Percentiles rank a stretch among this genome's conserved stretches.
These are phyloP conservation scores for Callorhinus ursinus DNA, from an alignment of 2,113 vertebrate genomes.

Conservation along the genomic window DNA sequence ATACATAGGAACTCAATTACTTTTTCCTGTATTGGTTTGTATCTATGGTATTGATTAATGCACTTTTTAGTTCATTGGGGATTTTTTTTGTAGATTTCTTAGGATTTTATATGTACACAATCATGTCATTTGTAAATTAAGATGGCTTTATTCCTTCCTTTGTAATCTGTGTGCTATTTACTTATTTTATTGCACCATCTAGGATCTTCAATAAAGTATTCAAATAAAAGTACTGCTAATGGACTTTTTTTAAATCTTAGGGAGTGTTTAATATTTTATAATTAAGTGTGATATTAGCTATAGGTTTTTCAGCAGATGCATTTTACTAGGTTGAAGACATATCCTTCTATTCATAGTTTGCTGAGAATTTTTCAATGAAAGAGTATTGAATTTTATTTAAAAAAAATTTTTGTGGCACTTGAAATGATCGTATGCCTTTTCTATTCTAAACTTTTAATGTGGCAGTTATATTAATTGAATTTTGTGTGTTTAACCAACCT, in stretches of 20 bases:
- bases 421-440: not conserved
- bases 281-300: not conserved
- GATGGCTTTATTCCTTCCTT: not conserved
- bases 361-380: not conserved
- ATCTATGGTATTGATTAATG: not conserved
- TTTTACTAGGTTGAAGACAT: not conserved
- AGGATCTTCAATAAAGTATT: not conserved
- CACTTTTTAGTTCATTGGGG: not conserved
- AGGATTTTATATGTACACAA: not conserved
- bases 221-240: not conserved
- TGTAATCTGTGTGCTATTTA: not conserved
- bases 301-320: not conserved
- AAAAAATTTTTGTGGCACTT: not conserved
- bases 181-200: not conserved
- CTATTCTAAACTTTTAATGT: not conserved
- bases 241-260: not conserved
- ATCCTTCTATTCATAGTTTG: not conserved
- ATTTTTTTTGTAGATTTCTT: not conserved
- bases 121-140: not conserved
- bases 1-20: not conserved
- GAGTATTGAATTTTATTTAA: not conserved
- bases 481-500: not conserved
- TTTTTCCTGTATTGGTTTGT: not conserved
- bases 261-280: not conserved
- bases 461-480: not conserved